Evolutionary conservation across 64 coral and sea anemone species (phyloP), one percentile per base, ranked within the genome.

Genomic region (Stichodactyla mertensii): DNA sequence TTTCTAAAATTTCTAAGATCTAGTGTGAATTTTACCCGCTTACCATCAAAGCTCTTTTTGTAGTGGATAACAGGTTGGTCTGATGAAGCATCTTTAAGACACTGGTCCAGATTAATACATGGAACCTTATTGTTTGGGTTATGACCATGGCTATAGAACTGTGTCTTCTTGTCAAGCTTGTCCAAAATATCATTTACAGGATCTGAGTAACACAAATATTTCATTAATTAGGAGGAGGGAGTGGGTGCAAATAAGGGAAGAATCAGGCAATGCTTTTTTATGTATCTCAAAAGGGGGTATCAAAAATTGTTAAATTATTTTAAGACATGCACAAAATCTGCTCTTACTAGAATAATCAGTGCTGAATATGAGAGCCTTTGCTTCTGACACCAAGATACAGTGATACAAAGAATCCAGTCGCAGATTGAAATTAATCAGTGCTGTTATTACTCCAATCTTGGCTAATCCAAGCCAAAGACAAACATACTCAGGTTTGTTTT

Each of bases 371-470:
- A 98, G 5, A 8, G 69, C 92, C 69, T 57, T 98, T 11, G 88
- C 87, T 59, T 89, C 83, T 26, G 89, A 89, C 10, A 79, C 85
- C 0, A 69, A 92, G 70, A 98, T 92, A 52, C 92, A 94, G 86
- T 98, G 78, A 15, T 16, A 77, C 20, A 94, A 69, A 27, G 88
- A 90, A 66, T 98, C 89, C 2, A 84, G 64, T 8, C 85, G 78
- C 26, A 98, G 69, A 57, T 92, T 98, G 53, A 59, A 85, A 66
- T 98, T 98, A 20, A 98, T 93, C 16, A 92, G 85, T 12, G 89
- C 83, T 24, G 95, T 89, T 53, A 98, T 61, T 8, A 98, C 95
- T 62, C 95, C 95, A 90, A 98, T 93, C 85, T 98, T 94, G 19
- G 85, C 64, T 55, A 94, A 84, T 52, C 88, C 92, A 80, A 94